These are phyloP conservation scores for Malacosoma neustria DNA, from an alignment of 2,888 invertebrate genomes.

Conservation along the genomic window DNA sequence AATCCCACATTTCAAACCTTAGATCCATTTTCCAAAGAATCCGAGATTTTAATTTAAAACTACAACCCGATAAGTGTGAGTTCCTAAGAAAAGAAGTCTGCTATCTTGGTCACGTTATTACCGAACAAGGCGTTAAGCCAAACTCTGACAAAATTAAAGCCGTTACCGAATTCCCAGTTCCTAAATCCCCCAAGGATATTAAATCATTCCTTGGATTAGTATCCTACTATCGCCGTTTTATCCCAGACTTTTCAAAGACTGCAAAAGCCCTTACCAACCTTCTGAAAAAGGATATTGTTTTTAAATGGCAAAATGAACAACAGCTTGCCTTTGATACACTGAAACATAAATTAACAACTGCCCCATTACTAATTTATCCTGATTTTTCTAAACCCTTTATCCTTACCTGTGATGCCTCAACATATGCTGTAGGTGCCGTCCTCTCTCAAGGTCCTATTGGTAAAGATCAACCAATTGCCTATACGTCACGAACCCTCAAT, in stretches of 20 bases:
- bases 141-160: constrained; percentile 11
- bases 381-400: constrained; percentile 22
- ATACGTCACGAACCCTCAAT: constrained; percentile 15
- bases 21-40: constrained; percentile 16
- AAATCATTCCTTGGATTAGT: constrained; percentile 5
- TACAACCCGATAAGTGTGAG: constrained; percentile 17
- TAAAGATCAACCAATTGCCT: constrained; percentile 14
- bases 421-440: constrained; percentile 15
- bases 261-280: constrained; percentile 11
- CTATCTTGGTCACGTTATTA: constrained; percentile 5
- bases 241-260: constrained; percentile 3
- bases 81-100: constrained; percentile 20
- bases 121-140: constrained; percentile 13
- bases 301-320: not conserved
- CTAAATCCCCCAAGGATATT: constrained; percentile 7
- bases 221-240: constrained; percentile 5
- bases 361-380: constrained; percentile 28
- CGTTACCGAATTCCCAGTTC: constrained; percentile 7
- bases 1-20: constrained; percentile 7
- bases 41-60: constrained; percentile 15
- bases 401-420: constrained; percentile 14
- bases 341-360: constrained; percentile 18
- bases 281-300: constrained; percentile 7
- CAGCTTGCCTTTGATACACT: constrained; percentile 13
- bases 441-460: constrained; percentile 17